Evolutionary conservation across 2,797 vertebrate species (phyloP).

Genomic region (Vipera ursinii): DNA sequence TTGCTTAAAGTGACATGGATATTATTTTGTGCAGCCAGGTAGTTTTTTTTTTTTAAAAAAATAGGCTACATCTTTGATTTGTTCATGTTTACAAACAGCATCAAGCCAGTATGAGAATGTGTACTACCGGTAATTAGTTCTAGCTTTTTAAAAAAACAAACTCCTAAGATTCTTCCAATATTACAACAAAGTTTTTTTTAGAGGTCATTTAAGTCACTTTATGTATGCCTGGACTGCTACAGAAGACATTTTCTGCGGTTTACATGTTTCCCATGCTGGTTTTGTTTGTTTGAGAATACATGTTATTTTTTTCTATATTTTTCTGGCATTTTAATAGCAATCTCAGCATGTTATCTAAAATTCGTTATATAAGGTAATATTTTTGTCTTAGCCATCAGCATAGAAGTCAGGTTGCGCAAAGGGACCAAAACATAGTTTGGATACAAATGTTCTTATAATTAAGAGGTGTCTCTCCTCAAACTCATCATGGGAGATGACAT

Average conservation of each 20-base stretch:
- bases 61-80: background rate
- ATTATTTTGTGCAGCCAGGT: background rate
- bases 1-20: background rate
- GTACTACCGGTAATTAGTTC: background rate
- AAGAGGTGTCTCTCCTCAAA: slow-evolving; percentile 43
- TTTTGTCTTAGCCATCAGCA: fast-evolving
- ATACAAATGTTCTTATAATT: background rate
- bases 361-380: background rate
- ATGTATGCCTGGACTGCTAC: background rate
- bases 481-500: slow-evolving; percentile 40
- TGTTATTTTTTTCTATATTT: background rate
- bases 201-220: slow-evolving; percentile 18
- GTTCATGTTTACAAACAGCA: background rate
- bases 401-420: background rate
- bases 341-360: background rate
- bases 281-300: background rate
- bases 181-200: slow-evolving; percentile 4
- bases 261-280: background rate
- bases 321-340: background rate
- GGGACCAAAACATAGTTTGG: background rate
- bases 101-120: background rate
- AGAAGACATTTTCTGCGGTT: background rate
- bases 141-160: background rate
- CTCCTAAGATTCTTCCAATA: background rate
- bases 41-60: background rate